phyloP scores from a whole-genome alignment of 2,888 invertebrate species.

The Girardia tigrina region DNA sequence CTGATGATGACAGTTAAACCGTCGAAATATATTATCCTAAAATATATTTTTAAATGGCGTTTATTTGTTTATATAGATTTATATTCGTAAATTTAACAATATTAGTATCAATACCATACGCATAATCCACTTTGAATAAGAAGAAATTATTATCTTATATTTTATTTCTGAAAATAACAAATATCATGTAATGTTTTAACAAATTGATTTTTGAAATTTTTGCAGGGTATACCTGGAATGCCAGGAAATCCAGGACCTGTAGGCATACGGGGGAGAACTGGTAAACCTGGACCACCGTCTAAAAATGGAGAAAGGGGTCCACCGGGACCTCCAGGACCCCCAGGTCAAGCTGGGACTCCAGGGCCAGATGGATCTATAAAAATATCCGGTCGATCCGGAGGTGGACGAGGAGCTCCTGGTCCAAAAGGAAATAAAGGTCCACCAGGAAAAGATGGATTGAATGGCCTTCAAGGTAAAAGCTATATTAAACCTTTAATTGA shows the following conservation, averaged over 20 bases:
- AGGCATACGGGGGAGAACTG: constrained; percentile 36
- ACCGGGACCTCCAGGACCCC: constrained; percentile 30
- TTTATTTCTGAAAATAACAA: no score
- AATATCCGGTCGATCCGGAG: constrained; percentile 38
- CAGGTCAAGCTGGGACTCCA: constrained; percentile 37
- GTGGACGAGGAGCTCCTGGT: constrained; percentile 25
- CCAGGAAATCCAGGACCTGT: constrained; percentile 32
- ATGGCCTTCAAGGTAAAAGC: constrained; percentile 27
- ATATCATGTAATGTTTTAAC: no score
- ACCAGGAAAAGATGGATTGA: constrained; percentile 36
- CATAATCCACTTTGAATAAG: no score
- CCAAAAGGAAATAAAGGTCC: constrained; percentile 38
- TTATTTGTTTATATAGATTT: no score
- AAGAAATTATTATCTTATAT: no score
- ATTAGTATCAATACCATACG: no score
- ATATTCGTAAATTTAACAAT: no score
- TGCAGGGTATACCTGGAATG: constrained; percentile 31
- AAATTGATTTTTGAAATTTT: no score
- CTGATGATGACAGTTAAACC: no score
- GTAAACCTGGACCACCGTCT: constrained; percentile 34
- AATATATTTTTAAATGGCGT: no score
- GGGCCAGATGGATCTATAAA: constrained; percentile 37
- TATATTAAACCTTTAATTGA: background rate
- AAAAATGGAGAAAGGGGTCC: constrained; percentile 6
- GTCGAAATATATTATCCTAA: no score